phyloP scores from a whole-genome alignment of 2,888 invertebrate species.

The Diarsia mendica region DNA sequence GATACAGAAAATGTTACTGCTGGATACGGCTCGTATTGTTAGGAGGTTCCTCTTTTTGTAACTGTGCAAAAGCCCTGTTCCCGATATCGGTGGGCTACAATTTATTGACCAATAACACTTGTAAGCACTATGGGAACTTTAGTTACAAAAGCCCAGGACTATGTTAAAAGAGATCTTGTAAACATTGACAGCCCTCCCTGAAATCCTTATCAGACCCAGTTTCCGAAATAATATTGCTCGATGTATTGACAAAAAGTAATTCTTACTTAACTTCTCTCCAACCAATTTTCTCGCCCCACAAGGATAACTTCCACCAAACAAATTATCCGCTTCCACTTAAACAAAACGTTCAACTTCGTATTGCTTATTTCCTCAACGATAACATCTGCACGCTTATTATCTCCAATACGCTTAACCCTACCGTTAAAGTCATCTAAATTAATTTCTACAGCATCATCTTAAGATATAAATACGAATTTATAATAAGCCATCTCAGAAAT shows the following conservation, averaged over 20 bases:
- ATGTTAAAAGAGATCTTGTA: too few species aligned
- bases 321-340: constrained; percentile 46
- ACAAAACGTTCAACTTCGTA: constrained; percentile 42
- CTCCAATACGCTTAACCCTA: constrained; percentile 45
- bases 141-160: background rate
- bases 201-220: background rate
- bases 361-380: constrained; percentile 53
- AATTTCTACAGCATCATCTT: constrained; percentile 61
- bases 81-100: too few species aligned
- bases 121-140: too few species aligned
- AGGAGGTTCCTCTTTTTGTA: too few species aligned
- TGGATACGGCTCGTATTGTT: too few species aligned
- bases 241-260: constrained; percentile 11
- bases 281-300: constrained; percentile 17
- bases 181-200: background rate
- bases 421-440: constrained; percentile 58
- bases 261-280: background rate
- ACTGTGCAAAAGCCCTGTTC: too few species aligned
- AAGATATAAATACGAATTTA: constrained; percentile 75
- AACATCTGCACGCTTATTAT: constrained; percentile 44
- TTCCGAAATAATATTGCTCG: too few species aligned
- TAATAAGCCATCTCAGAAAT: constrained; percentile 76
- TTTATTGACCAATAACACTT: background rate
- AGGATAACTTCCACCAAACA: constrained; percentile 35
- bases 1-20: too few species aligned